Evolutionary conservation across 1,140 invertebrate species (phyloP), one percentile per base, ranked within the genome.

Genomic region (Orussus abietinus): DNA sequence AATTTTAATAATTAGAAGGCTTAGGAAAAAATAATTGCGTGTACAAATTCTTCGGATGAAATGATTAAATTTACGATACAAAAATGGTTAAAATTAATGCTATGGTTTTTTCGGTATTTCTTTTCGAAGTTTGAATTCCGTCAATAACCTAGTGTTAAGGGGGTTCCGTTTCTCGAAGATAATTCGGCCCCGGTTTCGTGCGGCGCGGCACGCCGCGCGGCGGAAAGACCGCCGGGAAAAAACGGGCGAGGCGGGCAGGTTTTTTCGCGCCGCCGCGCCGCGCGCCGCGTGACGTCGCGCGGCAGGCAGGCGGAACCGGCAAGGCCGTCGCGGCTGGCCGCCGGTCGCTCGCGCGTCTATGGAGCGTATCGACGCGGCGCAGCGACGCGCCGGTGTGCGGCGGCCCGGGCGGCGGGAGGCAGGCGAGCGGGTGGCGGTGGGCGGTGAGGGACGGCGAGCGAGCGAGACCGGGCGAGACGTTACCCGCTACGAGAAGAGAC

Each of bases 401-500:
- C 46, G 49, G 45, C 49, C 46, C 50, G 47, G 26, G 34, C 35
- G 31, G 17, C 20, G 15, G 30, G 22, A 30, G 33, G 33, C 13
- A 31, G 34, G 13, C 5, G 17, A 49, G 42, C 42, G 47, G 44
- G 37, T 28, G 35, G 38, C 29, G 11, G 38, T 42, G 19, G 39
- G 38, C 21, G 37, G 30, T 32, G 51, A 20, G 31, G 38, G 47
- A 37, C 33, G 36, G 43, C 49, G 47, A 49, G 50, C 38, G 49
- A 54, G 42, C 49, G 43, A 44, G 32, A 50, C 15, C 13, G 22
- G 40, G 28, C 32, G 49, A 49, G 49, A 51, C 54, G 59, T 60
- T 58, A 59, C 55, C 52, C 49, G 50, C 47, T 54, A 45, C 55
- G 48, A 42, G 46, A 49, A 47, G 55, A 59, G 53, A 53, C 40